phyloP scores from a whole-genome alignment of 2,113 vertebrate genomes.

The Mustela lutreola region DNA sequence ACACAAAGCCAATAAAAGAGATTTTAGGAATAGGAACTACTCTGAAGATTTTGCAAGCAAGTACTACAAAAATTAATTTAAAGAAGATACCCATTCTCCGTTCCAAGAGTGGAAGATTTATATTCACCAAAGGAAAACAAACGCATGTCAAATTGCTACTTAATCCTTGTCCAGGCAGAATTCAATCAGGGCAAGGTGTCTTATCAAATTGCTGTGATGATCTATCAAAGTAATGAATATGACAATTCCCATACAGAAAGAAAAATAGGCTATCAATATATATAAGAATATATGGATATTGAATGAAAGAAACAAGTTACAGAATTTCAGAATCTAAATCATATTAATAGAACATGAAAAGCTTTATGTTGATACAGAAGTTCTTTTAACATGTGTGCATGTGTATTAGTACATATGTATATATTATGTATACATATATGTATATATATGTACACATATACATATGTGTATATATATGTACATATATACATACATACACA shows the following conservation, averaged over 20 bases:
- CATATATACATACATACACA: background rate
- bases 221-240: slow-evolving; percentile 48
- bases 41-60: slow-evolving; percentile 60
- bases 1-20: slow-evolving; percentile 60
- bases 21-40: slow-evolving; percentile 61
- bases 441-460: background rate
- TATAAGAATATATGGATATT: background rate
- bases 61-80: slow-evolving; percentile 40
- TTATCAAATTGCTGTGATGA: slow-evolving; percentile 57
- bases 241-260: slow-evolving; percentile 66
- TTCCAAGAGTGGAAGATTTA: slow-evolving; percentile 65
- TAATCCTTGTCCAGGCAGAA: slow-evolving; percentile 69
- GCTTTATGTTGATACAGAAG: slow-evolving; percentile 60
- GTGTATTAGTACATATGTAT: background rate
- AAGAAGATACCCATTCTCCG: slow-evolving; percentile 50
- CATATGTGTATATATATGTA: background rate
- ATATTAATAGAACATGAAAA: slow-evolving; percentile 68
- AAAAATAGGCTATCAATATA: slow-evolving; percentile 38
- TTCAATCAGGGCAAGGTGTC: slow-evolving; percentile 58
- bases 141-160: slow-evolving; percentile 60
- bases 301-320: background rate
- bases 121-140: slow-evolving; percentile 72
- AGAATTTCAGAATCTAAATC: slow-evolving; percentile 28
- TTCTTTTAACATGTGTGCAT: background rate
- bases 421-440: background rate